Conservation (phyloP, 2,888 invertebrate genomes). For the Cheilosia scutellata region DNA sequence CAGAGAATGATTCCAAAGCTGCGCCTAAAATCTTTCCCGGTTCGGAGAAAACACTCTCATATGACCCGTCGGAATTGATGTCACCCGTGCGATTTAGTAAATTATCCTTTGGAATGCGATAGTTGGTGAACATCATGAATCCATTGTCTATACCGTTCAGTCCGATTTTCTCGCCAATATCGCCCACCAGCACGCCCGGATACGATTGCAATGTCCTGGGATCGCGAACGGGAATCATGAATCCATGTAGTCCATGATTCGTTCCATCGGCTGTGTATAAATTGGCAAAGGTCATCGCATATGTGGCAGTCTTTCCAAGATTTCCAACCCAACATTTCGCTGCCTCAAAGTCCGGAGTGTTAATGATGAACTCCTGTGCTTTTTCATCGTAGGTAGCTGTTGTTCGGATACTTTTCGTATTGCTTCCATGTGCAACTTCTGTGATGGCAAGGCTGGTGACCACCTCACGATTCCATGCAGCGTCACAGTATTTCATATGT, state of each 20-base stretch:
- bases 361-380: slow-evolving; percentile 92
- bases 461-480: slow-evolving; percentile 89
- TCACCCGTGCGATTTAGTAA: slow-evolving; percentile 95
- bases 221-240: slow-evolving; percentile 93
- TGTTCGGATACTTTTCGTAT: slow-evolving; percentile 95
- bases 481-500: slow-evolving; percentile 88
- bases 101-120: slow-evolving; percentile 93
- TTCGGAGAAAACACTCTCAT: slow-evolving; percentile 95
- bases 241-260: slow-evolving; percentile 94
- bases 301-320: slow-evolving; percentile 94
- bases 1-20: slow-evolving; percentile 93
- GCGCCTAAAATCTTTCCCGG: slow-evolving; percentile 93
- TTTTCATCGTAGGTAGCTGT: slow-evolving; percentile 93
- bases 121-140: slow-evolving; percentile 94
- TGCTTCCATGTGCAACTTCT: slow-evolving; percentile 97
- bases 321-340: slow-evolving; percentile 99
- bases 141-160: slow-evolving; percentile 97
- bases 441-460: slow-evolving; percentile 95
- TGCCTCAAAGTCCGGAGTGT: slow-evolving; percentile 97
- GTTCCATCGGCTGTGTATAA: slow-evolving; percentile 91
- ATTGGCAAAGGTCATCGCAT: slow-evolving; percentile 95
- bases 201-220: slow-evolving; percentile 90
- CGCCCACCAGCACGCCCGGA: slow-evolving; percentile 94
- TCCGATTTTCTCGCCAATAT: slow-evolving; percentile 97
- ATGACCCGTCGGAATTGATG: slow-evolving; percentile 93